These are phyloP conservation scores for Pseudopipra pipra DNA, from an alignment of 2,113 vertebrate species.

Conservation along the genomic window DNA sequence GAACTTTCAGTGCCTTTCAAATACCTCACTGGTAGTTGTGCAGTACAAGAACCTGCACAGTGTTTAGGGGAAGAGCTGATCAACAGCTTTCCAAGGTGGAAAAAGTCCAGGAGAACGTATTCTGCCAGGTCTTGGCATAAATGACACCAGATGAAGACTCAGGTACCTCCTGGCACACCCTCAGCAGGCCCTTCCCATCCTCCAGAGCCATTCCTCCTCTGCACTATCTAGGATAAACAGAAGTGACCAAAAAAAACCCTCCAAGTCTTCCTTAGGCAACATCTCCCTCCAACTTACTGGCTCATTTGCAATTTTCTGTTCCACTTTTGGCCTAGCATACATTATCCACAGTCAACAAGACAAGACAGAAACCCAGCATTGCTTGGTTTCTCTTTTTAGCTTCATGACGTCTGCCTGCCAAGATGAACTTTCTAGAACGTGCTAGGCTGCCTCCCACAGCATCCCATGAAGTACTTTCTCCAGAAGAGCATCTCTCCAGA, in stretches of 20 bases:
- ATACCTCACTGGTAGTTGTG: background rate
- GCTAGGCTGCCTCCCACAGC: background rate
- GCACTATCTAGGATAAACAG: background rate
- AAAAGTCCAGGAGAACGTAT: background rate
- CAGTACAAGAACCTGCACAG: background rate
- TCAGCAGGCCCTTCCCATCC: background rate
- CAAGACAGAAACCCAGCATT: background rate
- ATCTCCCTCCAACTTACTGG: background rate
- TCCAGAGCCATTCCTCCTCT: background rate
- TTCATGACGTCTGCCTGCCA: background rate
- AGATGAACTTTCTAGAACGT: constrained; percentile 22
- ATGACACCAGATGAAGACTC: fast-evolving
- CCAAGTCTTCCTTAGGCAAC: background rate
- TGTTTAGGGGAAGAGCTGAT: background rate
- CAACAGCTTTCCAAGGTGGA: background rate
- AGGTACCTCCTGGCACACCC: background rate
- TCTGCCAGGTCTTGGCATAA: background rate
- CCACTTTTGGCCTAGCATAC: background rate
- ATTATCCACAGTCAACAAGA: background rate
- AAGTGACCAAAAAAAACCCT: background rate
- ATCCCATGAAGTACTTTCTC: background rate
- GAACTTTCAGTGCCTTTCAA: background rate
- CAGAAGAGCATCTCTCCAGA: background rate
- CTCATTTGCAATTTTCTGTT: constrained; percentile 35
- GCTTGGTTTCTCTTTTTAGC: constrained; percentile 45